These are phyloP conservation scores for Phenacoccus solenopsis DNA, from an alignment of 1,140 invertebrate genomes.

Conservation along the genomic window DNA sequence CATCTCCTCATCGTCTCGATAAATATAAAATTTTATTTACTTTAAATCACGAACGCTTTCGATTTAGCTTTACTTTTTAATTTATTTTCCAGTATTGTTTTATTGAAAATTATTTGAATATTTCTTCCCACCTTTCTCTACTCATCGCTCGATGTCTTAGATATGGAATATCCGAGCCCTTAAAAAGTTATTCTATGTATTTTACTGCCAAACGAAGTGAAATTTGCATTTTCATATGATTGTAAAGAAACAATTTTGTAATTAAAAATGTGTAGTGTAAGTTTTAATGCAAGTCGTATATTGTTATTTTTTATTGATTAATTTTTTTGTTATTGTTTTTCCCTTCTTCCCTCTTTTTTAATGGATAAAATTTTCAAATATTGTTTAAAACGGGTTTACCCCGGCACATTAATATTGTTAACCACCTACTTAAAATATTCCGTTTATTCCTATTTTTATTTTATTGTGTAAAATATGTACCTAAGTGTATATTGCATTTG, in stretches of 20 bases:
- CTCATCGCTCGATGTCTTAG: neutral
- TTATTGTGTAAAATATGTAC: slow-evolving; percentile 12
- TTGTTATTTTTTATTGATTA: neutral
- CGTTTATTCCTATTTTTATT: slow-evolving; percentile 11
- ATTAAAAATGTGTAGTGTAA: neutral
- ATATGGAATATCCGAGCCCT: neutral
- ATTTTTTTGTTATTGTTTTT: neutral
- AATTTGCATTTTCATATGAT: neutral
- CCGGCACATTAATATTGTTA: slow-evolving; percentile 9
- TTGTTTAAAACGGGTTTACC: neutral
- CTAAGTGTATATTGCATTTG: slow-evolving; percentile 16
- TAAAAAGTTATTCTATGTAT: neutral
- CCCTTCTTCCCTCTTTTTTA: neutral
- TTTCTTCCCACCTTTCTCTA: neutral
- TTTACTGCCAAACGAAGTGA: neutral
- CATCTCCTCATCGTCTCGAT: neutral
- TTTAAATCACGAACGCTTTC: neutral
- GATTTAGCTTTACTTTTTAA: neutral
- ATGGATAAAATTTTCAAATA: neutral
- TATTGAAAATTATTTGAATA: neutral
- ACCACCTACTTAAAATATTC: slow-evolving; percentile 8
- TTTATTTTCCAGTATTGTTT: neutral
- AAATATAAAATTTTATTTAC: neutral
- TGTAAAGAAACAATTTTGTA: neutral
- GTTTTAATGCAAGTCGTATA: neutral